Percentiles rank a stretch among this genome's conserved stretches.
Conservation (phyloP, 2,797 vertebrate genomes). For the Melanogrammus aeglefinus region DNA sequence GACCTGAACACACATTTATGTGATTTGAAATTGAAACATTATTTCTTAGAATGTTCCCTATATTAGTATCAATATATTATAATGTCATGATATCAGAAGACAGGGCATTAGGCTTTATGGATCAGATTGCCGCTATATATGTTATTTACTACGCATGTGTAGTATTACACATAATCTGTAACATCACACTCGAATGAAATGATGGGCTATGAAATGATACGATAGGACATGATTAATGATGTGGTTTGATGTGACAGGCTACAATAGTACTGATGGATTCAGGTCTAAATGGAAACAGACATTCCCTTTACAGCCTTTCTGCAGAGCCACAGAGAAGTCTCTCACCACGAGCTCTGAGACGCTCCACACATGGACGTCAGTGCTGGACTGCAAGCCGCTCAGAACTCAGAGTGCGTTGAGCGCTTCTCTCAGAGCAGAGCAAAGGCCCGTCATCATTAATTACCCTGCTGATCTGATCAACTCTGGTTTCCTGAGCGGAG, state of each 20-base stretch:
- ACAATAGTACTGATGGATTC: too few relatives aligned
- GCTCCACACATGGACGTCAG: not conserved
- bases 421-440: slow-evolving; percentile 26
- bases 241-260: not conserved
- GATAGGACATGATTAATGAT: not conserved
- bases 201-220: too few relatives aligned
- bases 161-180: too few relatives aligned
- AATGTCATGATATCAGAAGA: not conserved
- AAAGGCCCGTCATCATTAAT: slow-evolving; percentile 29
- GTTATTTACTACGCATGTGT: not conserved
- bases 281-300: too few relatives aligned
- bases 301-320: too few relatives aligned
- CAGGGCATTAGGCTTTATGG: not conserved
- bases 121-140: not conserved
- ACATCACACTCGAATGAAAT: not conserved
- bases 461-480: slow-evolving; percentile 44
- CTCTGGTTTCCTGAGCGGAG: slow-evolving; percentile 15
- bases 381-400: slow-evolving; percentile 3
- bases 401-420: slow-evolving; percentile 8
- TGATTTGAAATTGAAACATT: not conserved
- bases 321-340: too few relatives aligned
- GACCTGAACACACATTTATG: not conserved
- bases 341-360: not conserved
- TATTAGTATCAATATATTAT: not conserved
- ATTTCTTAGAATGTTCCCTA: not conserved